Conservation (phyloP, 2,888 invertebrate genomes). For the Scaptodrosophila latifasciaeformis region DNA sequence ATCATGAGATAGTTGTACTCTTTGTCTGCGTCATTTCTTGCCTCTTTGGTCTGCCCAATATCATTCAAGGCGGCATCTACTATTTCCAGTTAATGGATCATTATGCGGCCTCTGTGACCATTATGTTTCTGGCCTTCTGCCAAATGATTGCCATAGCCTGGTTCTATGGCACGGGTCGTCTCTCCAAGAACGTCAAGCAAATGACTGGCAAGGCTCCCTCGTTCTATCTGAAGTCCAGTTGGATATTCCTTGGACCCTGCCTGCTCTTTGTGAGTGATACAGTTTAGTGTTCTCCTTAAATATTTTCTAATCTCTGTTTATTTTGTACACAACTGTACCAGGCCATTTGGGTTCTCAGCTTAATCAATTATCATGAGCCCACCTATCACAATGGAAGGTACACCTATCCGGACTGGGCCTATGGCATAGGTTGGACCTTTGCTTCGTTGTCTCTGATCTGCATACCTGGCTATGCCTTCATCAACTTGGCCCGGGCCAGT, state of each 20-base stretch:
- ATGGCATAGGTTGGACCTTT: conserved; percentile 88
- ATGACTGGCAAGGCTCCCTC: conserved; percentile 91
- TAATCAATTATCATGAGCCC: conserved; percentile 91
- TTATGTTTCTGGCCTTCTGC: conserved; percentile 94
- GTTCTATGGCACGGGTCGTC: conserved; percentile 89
- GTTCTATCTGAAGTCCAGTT: conserved; percentile 88
- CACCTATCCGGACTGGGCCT: conserved; percentile 89
- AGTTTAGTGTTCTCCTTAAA: not conserved
- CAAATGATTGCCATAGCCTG: conserved; percentile 94
- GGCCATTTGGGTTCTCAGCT: conserved; percentile 90
- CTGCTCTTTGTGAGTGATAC: conserved; percentile 82
- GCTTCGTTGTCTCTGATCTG: conserved; percentile 88
- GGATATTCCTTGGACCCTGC: conserved; percentile 87
- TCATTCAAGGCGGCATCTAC: conserved; percentile 93
- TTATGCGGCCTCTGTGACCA: conserved; percentile 93
- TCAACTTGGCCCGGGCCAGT: conserved; percentile 82
- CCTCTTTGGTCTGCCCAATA: conserved; percentile 89
- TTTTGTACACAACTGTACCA: no score
- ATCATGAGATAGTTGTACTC: conserved; percentile 90
- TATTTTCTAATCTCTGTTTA: not conserved
- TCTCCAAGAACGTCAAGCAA: conserved; percentile 89
- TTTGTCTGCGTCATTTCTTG: conserved; percentile 89
- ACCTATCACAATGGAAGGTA: conserved; percentile 88
- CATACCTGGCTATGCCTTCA: conserved; percentile 88
- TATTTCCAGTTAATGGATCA: conserved; percentile 94